Evolutionary conservation across 2,888 invertebrate species (phyloP).

Genomic region (Leucozona laternaria): DNA sequence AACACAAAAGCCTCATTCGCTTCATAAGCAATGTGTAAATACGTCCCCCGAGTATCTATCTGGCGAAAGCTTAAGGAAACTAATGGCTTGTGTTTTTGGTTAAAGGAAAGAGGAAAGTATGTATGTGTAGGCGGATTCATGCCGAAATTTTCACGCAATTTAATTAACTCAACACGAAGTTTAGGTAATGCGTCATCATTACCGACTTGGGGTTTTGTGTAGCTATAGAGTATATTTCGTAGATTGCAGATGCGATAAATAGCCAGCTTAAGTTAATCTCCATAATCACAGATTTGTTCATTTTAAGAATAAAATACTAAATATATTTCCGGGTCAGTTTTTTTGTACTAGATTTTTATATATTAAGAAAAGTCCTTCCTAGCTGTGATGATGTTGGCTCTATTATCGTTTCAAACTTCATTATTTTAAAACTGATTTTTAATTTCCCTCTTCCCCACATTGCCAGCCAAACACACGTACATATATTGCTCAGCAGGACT

Average conservation of each 20-base stretch:
- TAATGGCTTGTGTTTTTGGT: constrained; percentile 19
- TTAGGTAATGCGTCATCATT: constrained; percentile 42
- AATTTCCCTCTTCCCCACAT: neutral
- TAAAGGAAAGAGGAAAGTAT: neutral
- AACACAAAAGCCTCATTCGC: constrained; percentile 3
- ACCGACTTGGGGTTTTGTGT: constrained; percentile 7
- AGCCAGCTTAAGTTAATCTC: constrained; percentile 26
- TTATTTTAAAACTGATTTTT: constrained; percentile 6
- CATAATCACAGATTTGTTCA: constrained; percentile 28
- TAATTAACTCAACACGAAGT: constrained; percentile 34
- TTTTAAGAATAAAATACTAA: constrained; percentile 1
- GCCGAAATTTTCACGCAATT: constrained; percentile 36
- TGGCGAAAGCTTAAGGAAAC: constrained; percentile 7
- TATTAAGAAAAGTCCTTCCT: neutral
- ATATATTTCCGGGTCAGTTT: neutral
- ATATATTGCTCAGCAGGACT: neutral
- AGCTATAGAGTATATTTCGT: neutral
- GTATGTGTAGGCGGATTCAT: neutral
- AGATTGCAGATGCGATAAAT: constrained; percentile 2
- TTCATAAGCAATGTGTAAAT: constrained; percentile 28
- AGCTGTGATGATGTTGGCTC: too few relatives aligned
- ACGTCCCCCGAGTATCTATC: constrained; percentile 8
- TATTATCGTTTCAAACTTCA: neutral
- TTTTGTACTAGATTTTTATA: neutral
- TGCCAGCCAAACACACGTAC: too few relatives aligned